Conservation (phyloP, 2,888 invertebrate species). For the Melanargia galathea region DNA sequence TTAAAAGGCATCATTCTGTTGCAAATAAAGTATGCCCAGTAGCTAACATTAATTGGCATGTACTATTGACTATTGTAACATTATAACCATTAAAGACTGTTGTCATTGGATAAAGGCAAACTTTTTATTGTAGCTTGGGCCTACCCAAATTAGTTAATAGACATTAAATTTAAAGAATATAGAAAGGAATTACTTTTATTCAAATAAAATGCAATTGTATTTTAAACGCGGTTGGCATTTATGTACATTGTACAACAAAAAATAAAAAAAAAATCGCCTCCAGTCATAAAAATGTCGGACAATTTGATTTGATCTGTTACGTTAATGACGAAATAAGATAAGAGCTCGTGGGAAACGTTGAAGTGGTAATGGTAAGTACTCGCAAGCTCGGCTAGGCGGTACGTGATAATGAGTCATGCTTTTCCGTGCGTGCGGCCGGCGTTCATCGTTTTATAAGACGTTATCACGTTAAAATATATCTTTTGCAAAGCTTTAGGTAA, state of each 20-base stretch:
- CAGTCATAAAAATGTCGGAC: conserved; percentile 41
- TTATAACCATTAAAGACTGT: not conserved
- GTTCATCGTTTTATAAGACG: no score
- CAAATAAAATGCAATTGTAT: not conserved
- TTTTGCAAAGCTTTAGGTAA: no score
- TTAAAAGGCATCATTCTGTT: not conserved
- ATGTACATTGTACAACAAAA: not conserved
- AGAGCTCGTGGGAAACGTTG: not conserved
- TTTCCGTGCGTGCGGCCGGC: no score
- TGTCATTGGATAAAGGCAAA: not conserved
- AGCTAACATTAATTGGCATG: conserved; percentile 4
- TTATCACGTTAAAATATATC: no score
- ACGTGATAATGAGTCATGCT: no score
- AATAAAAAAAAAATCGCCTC: conserved; percentile 37
- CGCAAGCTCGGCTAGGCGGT: no score
- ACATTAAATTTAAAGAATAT: not conserved
- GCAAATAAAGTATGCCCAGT: not conserved
- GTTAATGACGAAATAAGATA: conserved; percentile 41
- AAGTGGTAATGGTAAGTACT: not conserved
- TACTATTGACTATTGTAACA: not conserved
- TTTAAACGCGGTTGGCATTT: conserved; percentile 4
- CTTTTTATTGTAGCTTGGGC: not conserved
- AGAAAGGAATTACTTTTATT: conserved; percentile 1
- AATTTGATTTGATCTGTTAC: conserved; percentile 46
- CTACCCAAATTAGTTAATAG: not conserved